Evolutionary conservation across 2,888 invertebrate genomes (phyloP), one percentile per base, ranked within the genome.

Genomic region (Standfussiana lucernea): DNA sequence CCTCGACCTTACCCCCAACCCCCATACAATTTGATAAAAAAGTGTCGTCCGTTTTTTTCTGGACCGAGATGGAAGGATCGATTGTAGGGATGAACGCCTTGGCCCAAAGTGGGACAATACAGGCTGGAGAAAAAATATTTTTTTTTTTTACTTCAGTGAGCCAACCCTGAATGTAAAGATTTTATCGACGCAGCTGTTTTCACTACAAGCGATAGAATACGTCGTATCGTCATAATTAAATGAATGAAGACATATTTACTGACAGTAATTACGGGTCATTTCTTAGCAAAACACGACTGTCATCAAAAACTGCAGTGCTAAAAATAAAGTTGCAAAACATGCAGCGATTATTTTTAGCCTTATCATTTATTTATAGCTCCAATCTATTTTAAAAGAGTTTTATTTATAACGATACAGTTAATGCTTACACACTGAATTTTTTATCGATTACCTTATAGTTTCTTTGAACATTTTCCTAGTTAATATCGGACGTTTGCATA

Each of bases 391-490:
- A 21, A 59, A 59, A 2, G 24, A 28, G n/a, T 18, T 62, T 35
- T 50, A 62, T 42, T 21, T 1, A 10, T 32, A 32, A 73, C 32
- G 15, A 18, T n/a, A 13, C 18, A 47, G 6, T 72, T 37, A 62
- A 11, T 37, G 24, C 62, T 13, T 8, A 18, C 4, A 24, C 62
- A 40, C 5, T 4, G 13, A 61, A 72, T 18, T 2, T 66, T 28
- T 47, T 40, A 37, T 37, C 24, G 11, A 74, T 35, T 35, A 28
- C 37, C 13, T 32, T 64, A 15, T 1, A 15, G 32, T 62, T 32
- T 65, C 32, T 64, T 37, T 62, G 13, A 7, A 37, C 13, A 13
- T 70, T 78, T 77, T 77, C 37, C 67, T 67, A n/a, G n/a, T n/a
- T 40, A 1, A 47, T 47, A n/a, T 65, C 47, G 15, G 15, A 15